phyloP scores from a whole-genome alignment of 2,888 invertebrate species.

The Sabatieria punctata region DNA sequence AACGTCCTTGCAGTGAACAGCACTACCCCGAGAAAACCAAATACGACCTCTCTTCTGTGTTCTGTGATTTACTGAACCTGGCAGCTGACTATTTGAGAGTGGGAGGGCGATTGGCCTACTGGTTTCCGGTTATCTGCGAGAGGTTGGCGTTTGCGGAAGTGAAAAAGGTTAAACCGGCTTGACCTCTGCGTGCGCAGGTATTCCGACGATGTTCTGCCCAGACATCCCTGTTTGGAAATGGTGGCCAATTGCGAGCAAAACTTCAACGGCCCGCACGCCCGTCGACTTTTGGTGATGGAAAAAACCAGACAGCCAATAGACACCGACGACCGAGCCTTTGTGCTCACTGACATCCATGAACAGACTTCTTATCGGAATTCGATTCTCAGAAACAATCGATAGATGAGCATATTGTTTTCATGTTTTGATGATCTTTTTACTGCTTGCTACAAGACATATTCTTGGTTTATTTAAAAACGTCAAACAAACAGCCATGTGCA shows the following conservation, averaged over 20 bases:
- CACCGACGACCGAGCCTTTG: neutral
- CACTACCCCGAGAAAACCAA: constrained; percentile 47
- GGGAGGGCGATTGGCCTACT: constrained; percentile 70
- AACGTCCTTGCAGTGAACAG: constrained; percentile 3
- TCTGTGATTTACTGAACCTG: constrained; percentile 64
- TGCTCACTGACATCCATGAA: neutral
- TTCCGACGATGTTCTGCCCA: constrained; percentile 48
- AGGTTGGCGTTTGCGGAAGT: constrained; percentile 33
- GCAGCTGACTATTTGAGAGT: constrained; percentile 55
- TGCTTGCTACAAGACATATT: no score
- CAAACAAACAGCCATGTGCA: no score
- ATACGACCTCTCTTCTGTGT: constrained; percentile 64
- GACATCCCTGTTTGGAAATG: constrained; percentile 57
- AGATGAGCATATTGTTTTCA: no score
- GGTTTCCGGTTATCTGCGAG: constrained; percentile 76
- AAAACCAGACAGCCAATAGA: constrained; percentile 44
- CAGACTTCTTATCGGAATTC: neutral
- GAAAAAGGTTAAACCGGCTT: neutral
- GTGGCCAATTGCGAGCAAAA: constrained; percentile 73
- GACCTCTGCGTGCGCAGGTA: constrained; percentile 32
- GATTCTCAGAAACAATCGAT: neutral
- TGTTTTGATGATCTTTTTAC: no score
- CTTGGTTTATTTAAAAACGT: no score
- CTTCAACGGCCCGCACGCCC: constrained; percentile 57
- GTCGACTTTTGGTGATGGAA: constrained; percentile 67